Base-by-base conservation (phyloP, 2,888 invertebrate genomes). In the Entomobrya multifasciata region DNA sequence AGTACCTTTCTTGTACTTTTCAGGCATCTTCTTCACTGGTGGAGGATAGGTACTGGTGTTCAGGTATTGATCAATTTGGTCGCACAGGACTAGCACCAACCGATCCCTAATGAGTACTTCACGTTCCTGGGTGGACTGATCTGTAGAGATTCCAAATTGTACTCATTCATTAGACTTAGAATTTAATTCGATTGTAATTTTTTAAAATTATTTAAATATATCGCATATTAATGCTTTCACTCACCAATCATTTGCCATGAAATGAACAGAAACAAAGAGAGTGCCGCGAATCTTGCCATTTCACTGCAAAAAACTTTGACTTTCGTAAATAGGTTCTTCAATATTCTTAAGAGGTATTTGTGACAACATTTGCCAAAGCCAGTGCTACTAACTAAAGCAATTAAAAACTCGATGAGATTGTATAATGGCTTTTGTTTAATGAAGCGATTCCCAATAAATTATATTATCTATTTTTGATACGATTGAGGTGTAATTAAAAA, bases 101-200 rank as follows among this genome's bases (percentile, higher is more conserved):
- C 86, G 52, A 49, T 88, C 88, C 17, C 88, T 70, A 30, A 88
- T 85, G 6, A 88, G 83, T 8, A 88, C 88, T 77, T 88, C 87
- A 62, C 85, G 81, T 62, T 80, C 84, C 49, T 76, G 60, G 1
- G 36, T 60, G 1, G 80, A 67, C 15, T n/a, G 36, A 22, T 52
- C 83, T 79, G 17, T 22, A n/a, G n/a, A n/a, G n/a, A n/a, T n/a
- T n/a, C n/a, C n/a, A n/a, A n/a, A n/a, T n/a, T n/a, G n/a, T n/a
- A n/a, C n/a, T n/a, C n/a, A n/a, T n/a, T n/a, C n/a, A n/a, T n/a
- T n/a, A n/a, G n/a, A n/a, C n/a, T n/a, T n/a, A n/a, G n/a, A n/a
- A n/a, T n/a, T 72, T 8, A 36, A 36, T 6, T 36, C 5, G 4
- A 36, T 36, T 36, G 36, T 36, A 8, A 6, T 36, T 36, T 36